Evolutionary conservation across 2,888 invertebrate genomes (phyloP).

Genomic region (Nasonia oneida): DNA sequence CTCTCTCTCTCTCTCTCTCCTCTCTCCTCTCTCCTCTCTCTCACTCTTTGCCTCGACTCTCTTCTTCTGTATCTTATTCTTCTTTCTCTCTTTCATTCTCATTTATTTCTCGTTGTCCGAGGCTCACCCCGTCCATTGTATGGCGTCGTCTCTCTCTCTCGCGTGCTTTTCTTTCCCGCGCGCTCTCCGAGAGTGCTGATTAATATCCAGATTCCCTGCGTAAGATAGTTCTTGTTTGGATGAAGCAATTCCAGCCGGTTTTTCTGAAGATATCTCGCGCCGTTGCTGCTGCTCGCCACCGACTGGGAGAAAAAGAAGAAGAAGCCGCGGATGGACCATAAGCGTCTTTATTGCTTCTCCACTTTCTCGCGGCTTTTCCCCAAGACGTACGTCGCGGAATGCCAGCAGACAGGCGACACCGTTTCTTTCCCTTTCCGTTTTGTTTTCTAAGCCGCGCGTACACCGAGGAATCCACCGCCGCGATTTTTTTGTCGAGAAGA

Average conservation of each 20-base stretch:
- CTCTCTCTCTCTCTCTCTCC: constrained; percentile 51
- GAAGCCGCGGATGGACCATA: constrained; percentile 18
- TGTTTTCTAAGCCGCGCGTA: background rate
- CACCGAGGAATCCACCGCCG: background rate
- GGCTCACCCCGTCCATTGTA: constrained; percentile 24
- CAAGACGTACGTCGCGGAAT: constrained; percentile 11
- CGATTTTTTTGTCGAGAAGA: constrained; percentile 25
- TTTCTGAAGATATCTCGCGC: constrained; percentile 67
- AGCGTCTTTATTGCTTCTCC: background rate
- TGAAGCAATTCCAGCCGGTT: constrained; percentile 76
- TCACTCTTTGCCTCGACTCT: constrained; percentile 9
- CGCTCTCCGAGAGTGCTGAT: constrained; percentile 67
- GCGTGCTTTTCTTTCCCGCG: constrained; percentile 41
- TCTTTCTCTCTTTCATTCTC: constrained; percentile 58
- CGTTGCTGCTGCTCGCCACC: background rate
- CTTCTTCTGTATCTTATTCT: background rate
- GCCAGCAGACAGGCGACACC: constrained; percentile 12
- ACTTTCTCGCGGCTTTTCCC: constrained; percentile 26
- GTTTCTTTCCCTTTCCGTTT: background rate
- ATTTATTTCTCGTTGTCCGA: constrained; percentile 58
- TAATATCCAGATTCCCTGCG: constrained; percentile 75
- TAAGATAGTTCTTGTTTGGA: constrained; percentile 75
- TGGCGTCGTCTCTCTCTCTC: background rate
- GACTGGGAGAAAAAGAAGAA: background rate
- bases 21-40: constrained; percentile 47